A percentile compares a stretch with the other conserved stretches of the same genome.
phyloP scores from a whole-genome alignment of 2,888 invertebrate genomes.

The Formica aserva region DNA sequence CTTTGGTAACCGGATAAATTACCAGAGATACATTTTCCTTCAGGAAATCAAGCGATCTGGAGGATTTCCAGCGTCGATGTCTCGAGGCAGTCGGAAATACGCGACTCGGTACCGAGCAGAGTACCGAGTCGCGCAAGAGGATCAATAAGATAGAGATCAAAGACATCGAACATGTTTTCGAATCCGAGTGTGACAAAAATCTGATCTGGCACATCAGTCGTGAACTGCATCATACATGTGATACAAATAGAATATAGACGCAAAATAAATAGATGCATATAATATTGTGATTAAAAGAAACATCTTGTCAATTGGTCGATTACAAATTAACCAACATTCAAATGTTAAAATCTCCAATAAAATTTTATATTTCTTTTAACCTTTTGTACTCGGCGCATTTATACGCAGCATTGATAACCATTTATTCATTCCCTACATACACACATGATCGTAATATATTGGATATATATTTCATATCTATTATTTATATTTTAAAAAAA shows the following conservation, averaged over 20 bases:
- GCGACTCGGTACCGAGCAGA: conserved; percentile 44
- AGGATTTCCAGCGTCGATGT: conserved; percentile 76
- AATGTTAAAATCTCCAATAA: background rate
- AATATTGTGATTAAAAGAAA: background rate
- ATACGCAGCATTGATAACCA: background rate
- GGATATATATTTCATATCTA: background rate
- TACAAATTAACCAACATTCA: background rate
- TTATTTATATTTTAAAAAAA: background rate
- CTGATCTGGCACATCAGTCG: conserved; percentile 31
- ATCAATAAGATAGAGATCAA: conserved; percentile 57
- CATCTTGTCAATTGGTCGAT: background rate
- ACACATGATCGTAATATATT: background rate
- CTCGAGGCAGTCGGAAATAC: conserved; percentile 63
- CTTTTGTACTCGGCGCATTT: background rate
- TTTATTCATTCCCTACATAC: background rate
- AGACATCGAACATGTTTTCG: conserved; percentile 27
- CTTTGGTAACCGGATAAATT: conserved; percentile 73
- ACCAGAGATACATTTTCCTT: conserved; percentile 72
- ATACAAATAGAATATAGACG: background rate
- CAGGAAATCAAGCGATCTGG: conserved; percentile 68
- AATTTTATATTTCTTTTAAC: background rate
- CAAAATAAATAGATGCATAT: background rate
- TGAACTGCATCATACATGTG: background rate
- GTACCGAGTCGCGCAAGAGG: conserved; percentile 11
- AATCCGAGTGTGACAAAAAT: conserved; percentile 44